These are phyloP conservation scores for Zosterops borbonicus DNA, from an alignment of 2,113 vertebrate species.

Conservation along the genomic window DNA sequence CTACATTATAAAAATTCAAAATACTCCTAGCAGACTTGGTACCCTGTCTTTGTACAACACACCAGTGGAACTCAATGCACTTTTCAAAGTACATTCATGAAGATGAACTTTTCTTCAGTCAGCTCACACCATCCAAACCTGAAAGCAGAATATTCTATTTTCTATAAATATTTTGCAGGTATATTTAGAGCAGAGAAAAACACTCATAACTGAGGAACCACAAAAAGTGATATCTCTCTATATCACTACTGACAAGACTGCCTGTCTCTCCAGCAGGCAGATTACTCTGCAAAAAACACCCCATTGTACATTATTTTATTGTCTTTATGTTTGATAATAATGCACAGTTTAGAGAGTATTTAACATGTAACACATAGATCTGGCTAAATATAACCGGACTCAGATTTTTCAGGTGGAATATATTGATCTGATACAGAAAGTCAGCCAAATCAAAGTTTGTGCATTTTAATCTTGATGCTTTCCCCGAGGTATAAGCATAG, in stretches of 20 bases:
- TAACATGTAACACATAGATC: not conserved
- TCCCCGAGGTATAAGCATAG: rapidly evolving
- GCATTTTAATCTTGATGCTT: not conserved
- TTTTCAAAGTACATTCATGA: not conserved
- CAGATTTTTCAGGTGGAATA: not conserved
- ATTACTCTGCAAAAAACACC: not conserved
- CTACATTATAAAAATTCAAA: not conserved
- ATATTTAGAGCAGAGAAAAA: not conserved
- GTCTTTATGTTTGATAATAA: not conserved
- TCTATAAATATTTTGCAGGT: not conserved
- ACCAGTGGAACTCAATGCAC: not conserved
- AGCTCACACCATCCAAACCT: not conserved
- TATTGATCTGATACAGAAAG: not conserved
- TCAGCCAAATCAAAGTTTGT: not conserved
- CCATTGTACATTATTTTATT: not conserved
- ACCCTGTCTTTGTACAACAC: not conserved
- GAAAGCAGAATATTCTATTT: not conserved
- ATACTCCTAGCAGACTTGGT: not conserved
- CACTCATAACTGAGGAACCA: not conserved
- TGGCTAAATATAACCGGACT: not conserved
- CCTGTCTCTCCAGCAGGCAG: not conserved
- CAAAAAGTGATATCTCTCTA: not conserved
- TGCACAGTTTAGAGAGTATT: not conserved
- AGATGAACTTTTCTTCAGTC: not conserved
- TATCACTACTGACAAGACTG: not conserved